Evolutionary conservation across 2,113 vertebrate genomes (phyloP).

Genomic region (Probosciger aterrimus): DNA sequence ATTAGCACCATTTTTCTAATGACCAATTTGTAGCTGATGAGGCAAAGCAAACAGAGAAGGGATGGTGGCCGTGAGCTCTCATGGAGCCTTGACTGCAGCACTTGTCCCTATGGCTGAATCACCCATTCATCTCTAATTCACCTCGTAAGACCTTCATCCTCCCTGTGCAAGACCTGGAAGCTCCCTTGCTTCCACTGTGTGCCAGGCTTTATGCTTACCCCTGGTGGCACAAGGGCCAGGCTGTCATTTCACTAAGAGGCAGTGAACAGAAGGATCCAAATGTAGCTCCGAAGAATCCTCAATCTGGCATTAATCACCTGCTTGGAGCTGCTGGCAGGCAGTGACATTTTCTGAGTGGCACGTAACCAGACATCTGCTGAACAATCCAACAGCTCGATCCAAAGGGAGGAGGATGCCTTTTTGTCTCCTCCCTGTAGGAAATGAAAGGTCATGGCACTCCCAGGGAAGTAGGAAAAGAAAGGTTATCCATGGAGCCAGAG

Average conservation of each 20-base stretch:
- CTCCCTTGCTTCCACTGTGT: neutral
- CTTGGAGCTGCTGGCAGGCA: slow-evolving; percentile 51
- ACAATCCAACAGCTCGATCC: neutral
- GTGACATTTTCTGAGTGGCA: slow-evolving; percentile 64
- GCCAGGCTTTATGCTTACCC: neutral
- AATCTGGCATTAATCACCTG: slow-evolving; percentile 63
- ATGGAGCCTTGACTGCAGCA: neutral
- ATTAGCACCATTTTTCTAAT: neutral
- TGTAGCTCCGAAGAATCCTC: slow-evolving; percentile 22
- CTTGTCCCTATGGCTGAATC: neutral
- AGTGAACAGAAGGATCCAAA: neutral
- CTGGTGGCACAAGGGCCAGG: neutral
- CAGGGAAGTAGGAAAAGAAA: slow-evolving; percentile 24
- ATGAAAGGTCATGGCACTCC: slow-evolving; percentile 51
- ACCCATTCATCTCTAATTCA: neutral
- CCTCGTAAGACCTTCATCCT: neutral
- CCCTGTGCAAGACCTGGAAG: accelerated
- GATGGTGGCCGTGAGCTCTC: accelerated
- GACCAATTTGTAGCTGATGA: neutral
- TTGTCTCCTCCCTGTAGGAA: slow-evolving; percentile 32
- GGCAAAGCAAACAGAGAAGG: neutral
- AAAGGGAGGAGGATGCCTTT: neutral
- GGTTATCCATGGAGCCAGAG: neutral
- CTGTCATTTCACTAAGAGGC: neutral
- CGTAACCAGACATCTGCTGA: slow-evolving; percentile 62